Evolutionary conservation across 2,888 invertebrate species (phyloP).

Genomic region (Heteromyza rotundicornis): DNA sequence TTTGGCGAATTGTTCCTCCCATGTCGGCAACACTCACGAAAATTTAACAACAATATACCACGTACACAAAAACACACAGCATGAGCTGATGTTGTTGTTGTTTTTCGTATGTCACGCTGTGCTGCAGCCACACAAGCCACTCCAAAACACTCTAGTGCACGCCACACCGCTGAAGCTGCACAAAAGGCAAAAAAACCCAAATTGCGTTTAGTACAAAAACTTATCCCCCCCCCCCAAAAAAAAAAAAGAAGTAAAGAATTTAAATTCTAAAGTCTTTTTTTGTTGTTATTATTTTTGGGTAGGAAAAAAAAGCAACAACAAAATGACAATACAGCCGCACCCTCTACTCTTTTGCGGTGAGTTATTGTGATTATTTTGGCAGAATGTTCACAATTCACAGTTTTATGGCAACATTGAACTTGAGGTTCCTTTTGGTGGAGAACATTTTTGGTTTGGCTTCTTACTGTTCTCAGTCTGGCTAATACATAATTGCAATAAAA

Average conservation of each 20-base stretch:
- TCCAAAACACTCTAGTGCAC: not conserved
- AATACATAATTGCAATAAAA: too few species aligned
- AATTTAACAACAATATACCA: not conserved
- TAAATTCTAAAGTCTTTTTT: not conserved
- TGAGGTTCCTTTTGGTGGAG: too few species aligned
- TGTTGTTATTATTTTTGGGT: not conserved
- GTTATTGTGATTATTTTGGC: too few species aligned
- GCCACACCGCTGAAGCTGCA: not conserved
- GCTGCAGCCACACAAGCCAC: not conserved
- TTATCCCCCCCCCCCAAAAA: too few species aligned
- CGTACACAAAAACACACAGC: not conserved
- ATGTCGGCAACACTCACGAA: constrained; percentile 1
- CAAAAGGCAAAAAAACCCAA: not conserved
- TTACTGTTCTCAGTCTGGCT: too few species aligned
- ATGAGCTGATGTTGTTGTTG: not conserved
- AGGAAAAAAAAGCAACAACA: not conserved
- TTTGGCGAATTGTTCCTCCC: not conserved
- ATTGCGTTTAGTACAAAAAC: too few species aligned
- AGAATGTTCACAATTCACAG: too few species aligned
- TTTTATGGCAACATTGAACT: not conserved
- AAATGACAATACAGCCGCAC: not conserved
- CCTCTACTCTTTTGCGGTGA: too few species aligned
- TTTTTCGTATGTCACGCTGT: not conserved
- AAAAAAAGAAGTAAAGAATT: not conserved
- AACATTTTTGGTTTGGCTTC: too few species aligned